Base-by-base conservation (phyloP, 2,888 invertebrate species). In the Acanthacorydalis orientalis region DNA sequence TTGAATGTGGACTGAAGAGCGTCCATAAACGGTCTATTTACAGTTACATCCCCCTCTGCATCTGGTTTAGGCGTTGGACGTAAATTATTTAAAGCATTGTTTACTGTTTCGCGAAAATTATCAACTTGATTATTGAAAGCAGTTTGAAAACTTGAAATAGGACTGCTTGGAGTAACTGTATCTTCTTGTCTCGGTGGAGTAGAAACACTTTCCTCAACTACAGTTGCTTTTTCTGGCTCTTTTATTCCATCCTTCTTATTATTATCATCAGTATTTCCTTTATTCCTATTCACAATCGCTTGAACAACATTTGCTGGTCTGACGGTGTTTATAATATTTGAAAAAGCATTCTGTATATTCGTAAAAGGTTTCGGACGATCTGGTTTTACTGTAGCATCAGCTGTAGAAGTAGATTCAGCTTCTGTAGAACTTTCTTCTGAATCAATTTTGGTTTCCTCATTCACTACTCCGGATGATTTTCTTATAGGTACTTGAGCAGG, bases 31-130 rank as follows among this genome's bases (percentile, higher is more conserved):
- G 49, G 46, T 32, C 50, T 50, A 40, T 43, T 41, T 12, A 50
- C 46, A 44, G 48, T 12, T n/a, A 47, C 49, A 40, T 50, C 52
- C 31, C 47, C 49, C 15, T 43, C 48, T n/a, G 46, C 42, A 38
- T 9, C 43, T 23, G 52, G 50, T 31, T 47, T 48, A 44, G 45
- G 47, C 41, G 15, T 50, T n/a, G 48, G 50, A 31, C 48, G 42
- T 14, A 50, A 39, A 44, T 47, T 46, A 43, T 51, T 32, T 10
- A 49, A 45, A 42, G 48, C 47, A 31, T 12, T 16, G 39, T 48
- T 51, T 11, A 48, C 39, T 39, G 44, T 43, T 10, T 49, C 45
- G 34, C 46, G 45, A 35, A 49, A 49, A 7, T 14, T 45, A 1
- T 15, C 34, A 3, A 51, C 31, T 34, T 48, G 49, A 31, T 10